Percentiles rank a stretch among this genome's conserved stretches.
Evolutionary conservation across 1,140 invertebrate genomes (phyloP).

Genomic region (Heliconius himera): DNA sequence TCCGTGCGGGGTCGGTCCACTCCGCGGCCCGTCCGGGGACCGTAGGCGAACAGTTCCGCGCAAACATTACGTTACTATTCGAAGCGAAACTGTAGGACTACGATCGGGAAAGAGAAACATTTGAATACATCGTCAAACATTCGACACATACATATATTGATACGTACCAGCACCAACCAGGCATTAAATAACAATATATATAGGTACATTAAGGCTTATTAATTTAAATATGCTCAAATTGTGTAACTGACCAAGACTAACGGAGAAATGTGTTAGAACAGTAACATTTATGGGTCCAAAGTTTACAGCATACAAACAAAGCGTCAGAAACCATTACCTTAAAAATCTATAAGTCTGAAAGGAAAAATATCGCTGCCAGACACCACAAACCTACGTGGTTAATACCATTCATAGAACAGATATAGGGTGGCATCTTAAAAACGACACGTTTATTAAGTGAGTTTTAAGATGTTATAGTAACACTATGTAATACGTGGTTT

Average conservation of each 20-base stretch:
- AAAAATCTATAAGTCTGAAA: conserved; percentile 1
- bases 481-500: not conserved
- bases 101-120: conserved; percentile 26
- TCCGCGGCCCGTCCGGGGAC: conserved; percentile 26
- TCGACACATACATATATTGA: conserved; percentile 8
- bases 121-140: conserved; percentile 20
- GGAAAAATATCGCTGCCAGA: not conserved
- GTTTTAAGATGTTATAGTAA: not conserved
- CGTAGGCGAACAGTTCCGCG: conserved; percentile 25
- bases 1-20: conserved; percentile 72
- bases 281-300: not conserved
- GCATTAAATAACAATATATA: conserved; percentile 13
- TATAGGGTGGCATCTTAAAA: not conserved
- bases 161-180: conserved; percentile 9
- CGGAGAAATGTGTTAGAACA: not conserved
- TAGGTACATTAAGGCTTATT: not conserved
- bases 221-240: conserved; percentile 20
- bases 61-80: not conserved
- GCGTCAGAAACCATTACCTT: conserved; percentile 9
- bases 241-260: conserved; percentile 14
- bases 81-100: conserved; percentile 28
- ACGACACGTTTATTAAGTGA: not conserved
- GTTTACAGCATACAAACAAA: conserved; percentile 13
- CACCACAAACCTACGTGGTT: conserved; percentile 12
- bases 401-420: conserved; percentile 9